Percentiles rank a stretch among this genome's conserved stretches.
phyloP scores from a whole-genome alignment of 2,797 vertebrate species.

The Thamnophis elegans region DNA sequence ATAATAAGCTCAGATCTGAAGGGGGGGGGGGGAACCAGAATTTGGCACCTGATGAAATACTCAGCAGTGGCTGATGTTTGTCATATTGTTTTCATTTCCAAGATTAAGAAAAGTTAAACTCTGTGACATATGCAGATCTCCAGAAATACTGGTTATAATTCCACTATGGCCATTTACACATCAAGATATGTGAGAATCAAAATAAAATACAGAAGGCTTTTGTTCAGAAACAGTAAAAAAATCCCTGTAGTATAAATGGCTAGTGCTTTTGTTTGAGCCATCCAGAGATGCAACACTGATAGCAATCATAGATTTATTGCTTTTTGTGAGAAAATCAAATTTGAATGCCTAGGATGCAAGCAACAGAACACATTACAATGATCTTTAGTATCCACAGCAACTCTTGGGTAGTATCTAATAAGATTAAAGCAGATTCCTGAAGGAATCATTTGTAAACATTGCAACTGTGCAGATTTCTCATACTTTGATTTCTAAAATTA shows the following conservation, averaged over 20 bases:
- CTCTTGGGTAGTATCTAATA: constrained; percentile 64
- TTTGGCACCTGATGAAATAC: constrained; percentile 11
- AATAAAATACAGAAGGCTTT: constrained; percentile 46
- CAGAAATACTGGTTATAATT: constrained; percentile 21
- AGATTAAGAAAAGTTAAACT: neutral
- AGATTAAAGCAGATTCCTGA: constrained; percentile 69
- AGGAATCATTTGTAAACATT: constrained; percentile 77
- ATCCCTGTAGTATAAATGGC: constrained; percentile 58
- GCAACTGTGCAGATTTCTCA: constrained; percentile 71
- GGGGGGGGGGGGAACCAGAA: neutral
- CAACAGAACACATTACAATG: constrained; percentile 62
- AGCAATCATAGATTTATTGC: constrained; percentile 74
- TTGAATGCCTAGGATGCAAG: constrained; percentile 66
- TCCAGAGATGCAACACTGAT: constrained; percentile 66
- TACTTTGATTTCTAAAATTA: constrained; percentile 67
- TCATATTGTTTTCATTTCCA: neutral
- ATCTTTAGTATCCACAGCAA: constrained; percentile 65
- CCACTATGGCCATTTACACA: neutral
- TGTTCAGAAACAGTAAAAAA: constrained; percentile 57
- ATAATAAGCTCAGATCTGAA: neutral
- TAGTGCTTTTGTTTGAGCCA: constrained; percentile 62
- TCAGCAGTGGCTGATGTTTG: neutral
- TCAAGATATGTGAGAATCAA: constrained; percentile 3
- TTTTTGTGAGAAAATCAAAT: constrained; percentile 69
- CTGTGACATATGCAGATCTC: neutral